phyloP scores from a whole-genome alignment of 2,888 invertebrate genomes.

The Dysmachus trigonus region DNA sequence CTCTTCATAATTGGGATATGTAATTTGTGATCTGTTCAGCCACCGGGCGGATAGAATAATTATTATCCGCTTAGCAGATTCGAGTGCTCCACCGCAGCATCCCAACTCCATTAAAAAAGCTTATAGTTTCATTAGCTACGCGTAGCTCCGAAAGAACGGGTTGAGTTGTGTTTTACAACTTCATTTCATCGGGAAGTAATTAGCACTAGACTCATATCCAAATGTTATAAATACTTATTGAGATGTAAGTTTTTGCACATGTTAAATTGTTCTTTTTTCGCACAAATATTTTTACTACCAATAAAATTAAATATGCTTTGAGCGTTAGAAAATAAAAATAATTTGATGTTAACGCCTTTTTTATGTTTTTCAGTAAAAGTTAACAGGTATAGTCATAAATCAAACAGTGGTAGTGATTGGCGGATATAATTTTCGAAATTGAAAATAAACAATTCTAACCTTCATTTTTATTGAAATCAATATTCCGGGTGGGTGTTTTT shows the following conservation, averaged over 20 bases:
- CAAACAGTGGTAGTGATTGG: neutral
- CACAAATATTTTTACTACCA: neutral
- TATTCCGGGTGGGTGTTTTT: neutral
- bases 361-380: neutral
- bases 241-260: neutral
- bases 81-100: neutral
- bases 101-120: neutral
- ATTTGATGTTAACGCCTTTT: neutral
- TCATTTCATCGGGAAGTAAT: neutral
- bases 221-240: neutral
- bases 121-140: neutral
- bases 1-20: neutral
- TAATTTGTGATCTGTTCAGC: neutral
- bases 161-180: neutral
- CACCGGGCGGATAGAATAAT: neutral
- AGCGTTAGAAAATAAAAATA: neutral
- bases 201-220: neutral
- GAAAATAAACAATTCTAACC: neutral
- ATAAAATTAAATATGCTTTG: neutral
- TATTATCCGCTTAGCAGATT: neutral
- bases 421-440: neutral
- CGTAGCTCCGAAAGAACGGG: neutral
- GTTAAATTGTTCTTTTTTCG: neutral
- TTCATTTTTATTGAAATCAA: neutral
- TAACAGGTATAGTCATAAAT: neutral